Conservation (phyloP, 2,888 invertebrate genomes). For the Hipparchia sbordonii region DNA sequence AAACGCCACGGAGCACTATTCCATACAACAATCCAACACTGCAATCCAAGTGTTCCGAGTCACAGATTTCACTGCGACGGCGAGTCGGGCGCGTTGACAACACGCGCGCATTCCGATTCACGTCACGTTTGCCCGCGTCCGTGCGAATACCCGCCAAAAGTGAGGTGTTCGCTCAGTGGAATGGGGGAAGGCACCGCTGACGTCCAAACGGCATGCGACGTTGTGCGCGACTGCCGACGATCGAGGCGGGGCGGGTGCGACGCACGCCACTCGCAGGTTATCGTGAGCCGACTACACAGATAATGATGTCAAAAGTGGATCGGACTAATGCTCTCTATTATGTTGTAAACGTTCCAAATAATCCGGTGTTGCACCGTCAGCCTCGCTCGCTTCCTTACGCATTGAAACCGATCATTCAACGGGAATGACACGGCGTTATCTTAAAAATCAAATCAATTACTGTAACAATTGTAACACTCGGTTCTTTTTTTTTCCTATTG, state of each 20-base stretch:
- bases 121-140: slow-evolving; percentile 66
- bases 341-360: slow-evolving; percentile 74
- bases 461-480: background rate
- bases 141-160: slow-evolving; percentile 78
- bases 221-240: slow-evolving; percentile 76
- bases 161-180: slow-evolving; percentile 60
- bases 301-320: slow-evolving; percentile 83
- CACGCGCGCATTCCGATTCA: slow-evolving; percentile 72
- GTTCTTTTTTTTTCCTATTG: slow-evolving; percentile 6
- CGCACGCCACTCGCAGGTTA: slow-evolving; percentile 75
- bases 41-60: slow-evolving; percentile 78
- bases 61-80: slow-evolving; percentile 71
- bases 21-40: slow-evolving; percentile 78
- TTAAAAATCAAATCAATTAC: slow-evolving; percentile 57
- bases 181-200: slow-evolving; percentile 48
- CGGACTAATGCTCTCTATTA: slow-evolving; percentile 80
- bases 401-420: slow-evolving; percentile 38
- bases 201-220: slow-evolving; percentile 63
- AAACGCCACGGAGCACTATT: slow-evolving; percentile 58
- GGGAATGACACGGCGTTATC: slow-evolving; percentile 51
- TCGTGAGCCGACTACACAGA: slow-evolving; percentile 78
- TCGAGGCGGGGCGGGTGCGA: slow-evolving; percentile 60
- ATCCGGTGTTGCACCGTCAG: slow-evolving; percentile 60
- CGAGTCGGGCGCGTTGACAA: slow-evolving; percentile 59
- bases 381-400: slow-evolving; percentile 44